Evolutionary conservation across 2,888 invertebrate genomes (phyloP).

Genomic region (Lithophane ornitopus): DNA sequence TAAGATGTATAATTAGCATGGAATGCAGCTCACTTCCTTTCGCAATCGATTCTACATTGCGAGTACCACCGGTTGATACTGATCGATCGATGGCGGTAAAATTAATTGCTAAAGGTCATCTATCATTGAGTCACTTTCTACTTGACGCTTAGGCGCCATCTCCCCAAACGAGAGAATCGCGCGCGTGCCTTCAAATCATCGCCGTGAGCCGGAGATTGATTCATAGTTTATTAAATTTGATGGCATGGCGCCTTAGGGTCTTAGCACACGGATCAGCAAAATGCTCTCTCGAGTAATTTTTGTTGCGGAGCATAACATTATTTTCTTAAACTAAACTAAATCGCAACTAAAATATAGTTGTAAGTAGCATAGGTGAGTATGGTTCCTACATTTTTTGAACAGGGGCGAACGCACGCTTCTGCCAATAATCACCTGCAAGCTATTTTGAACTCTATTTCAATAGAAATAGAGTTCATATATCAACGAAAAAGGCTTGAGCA

Average conservation of each 20-base stretch:
- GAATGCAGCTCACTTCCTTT: slow-evolving; percentile 1
- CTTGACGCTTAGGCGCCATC: not conserved
- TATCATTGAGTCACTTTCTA: not conserved
- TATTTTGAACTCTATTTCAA: not conserved
- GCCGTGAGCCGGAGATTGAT: no score
- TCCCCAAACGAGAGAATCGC: no score
- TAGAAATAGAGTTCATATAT: accelerated
- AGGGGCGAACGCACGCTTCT: not conserved
- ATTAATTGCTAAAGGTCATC: not conserved
- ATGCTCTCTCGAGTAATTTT: not conserved
- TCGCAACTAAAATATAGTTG: no score
- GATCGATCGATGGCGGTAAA: not conserved
- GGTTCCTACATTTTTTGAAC: not conserved
- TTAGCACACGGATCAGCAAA: not conserved
- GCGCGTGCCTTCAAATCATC: no score
- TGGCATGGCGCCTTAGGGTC: not conserved
- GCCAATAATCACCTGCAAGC: not conserved
- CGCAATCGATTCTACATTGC: not conserved
- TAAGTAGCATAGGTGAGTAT: not conserved
- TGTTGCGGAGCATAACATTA: not conserved
- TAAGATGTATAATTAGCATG: not conserved
- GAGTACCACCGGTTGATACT: not conserved
- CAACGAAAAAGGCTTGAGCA: not conserved
- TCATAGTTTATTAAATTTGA: no score
- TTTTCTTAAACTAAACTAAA: not conserved